These are phyloP conservation scores for Agrochola litura DNA, from an alignment of 2,888 invertebrate species.

Conservation along the genomic window DNA sequence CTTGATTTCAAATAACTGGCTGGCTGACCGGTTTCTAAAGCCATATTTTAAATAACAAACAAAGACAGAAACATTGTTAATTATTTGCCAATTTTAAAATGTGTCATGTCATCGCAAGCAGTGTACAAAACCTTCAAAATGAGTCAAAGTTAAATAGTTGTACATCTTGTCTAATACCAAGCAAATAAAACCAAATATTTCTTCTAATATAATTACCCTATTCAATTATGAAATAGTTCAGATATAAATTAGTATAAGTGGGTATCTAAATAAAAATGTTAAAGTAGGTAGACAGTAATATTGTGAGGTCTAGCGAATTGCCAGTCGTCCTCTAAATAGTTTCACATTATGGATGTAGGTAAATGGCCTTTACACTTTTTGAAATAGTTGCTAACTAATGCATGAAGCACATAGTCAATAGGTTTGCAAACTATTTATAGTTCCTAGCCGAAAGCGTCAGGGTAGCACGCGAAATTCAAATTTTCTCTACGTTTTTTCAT, in stretches of 20 bases:
- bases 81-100: not conserved
- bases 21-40: too few relatives aligned
- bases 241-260: not conserved
- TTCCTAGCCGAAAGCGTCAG: too few relatives aligned
- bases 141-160: not conserved
- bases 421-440: too few relatives aligned
- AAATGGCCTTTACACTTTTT: constrained; percentile 36
- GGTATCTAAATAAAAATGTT: not conserved
- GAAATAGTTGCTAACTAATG: constrained; percentile 37
- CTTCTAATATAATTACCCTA: not conserved
- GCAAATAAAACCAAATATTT: too few relatives aligned
- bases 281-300: not conserved
- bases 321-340: constrained; percentile 6
- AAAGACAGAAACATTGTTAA: not conserved
- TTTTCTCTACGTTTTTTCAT: too few relatives aligned
- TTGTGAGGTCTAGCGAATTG: not conserved
- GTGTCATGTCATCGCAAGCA: not conserved
- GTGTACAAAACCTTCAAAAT: not conserved
- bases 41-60: not conserved
- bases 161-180: not conserved
- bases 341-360: constrained; percentile 28
- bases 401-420: constrained; percentile 24
- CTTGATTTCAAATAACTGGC: not conserved
- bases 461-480: too few relatives aligned
- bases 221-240: not conserved